phyloP scores from a whole-genome alignment of 2,113 vertebrate genomes.

The Willisornis vidua region DNA sequence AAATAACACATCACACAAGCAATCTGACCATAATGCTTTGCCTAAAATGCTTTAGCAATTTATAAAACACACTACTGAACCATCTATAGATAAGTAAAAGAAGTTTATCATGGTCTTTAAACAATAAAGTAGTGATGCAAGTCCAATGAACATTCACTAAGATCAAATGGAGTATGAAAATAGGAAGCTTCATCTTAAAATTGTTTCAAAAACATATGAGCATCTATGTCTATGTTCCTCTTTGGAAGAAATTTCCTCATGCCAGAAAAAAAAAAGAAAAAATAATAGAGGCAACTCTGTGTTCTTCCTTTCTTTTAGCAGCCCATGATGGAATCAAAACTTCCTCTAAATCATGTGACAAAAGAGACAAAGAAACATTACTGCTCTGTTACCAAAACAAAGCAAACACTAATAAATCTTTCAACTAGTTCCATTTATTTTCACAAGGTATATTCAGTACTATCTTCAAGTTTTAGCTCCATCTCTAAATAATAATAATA shows the following conservation, averaged over 20 bases:
- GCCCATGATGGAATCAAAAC: not conserved
- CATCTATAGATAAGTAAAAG: constrained; percentile 19
- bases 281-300: not conserved
- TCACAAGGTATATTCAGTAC: not conserved
- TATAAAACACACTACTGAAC: constrained; percentile 19
- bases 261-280: not conserved
- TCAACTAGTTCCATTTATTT: not conserved
- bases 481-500: not conserved
- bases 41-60: constrained; percentile 43
- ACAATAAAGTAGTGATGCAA: constrained; percentile 45
- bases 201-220: not conserved
- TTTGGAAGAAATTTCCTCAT: not conserved
- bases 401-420: constrained; percentile 6
- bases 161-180: constrained; percentile 42
- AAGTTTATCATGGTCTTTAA: constrained; percentile 46
- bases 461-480: not conserved
- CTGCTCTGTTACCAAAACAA: not conserved
- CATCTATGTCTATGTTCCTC: not conserved
- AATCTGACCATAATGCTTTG: not conserved
- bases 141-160: constrained; percentile 20
- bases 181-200: not conserved
- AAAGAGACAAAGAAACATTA: not conserved
- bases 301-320: constrained; percentile 20
- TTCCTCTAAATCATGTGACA: not conserved
- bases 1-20: constrained; percentile 17